phyloP scores from a whole-genome alignment of 2,797 vertebrate genomes.

The Onychomys torridus region DNA sequence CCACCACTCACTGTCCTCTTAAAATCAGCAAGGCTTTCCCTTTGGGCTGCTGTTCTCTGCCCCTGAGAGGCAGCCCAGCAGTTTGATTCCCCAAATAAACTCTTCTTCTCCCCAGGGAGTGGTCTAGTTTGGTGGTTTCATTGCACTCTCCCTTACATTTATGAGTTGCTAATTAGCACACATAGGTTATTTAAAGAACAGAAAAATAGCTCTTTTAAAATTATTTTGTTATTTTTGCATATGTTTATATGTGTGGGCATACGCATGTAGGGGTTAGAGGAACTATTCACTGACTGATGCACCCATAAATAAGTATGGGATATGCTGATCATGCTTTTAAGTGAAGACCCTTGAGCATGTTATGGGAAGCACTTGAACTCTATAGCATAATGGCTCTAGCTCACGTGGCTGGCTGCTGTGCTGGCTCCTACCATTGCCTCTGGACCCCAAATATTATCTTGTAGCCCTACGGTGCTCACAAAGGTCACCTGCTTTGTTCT shows the following conservation, averaged over 20 bases:
- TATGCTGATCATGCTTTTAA: background rate
- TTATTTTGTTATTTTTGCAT: background rate
- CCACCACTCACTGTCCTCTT: background rate
- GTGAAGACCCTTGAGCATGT: background rate
- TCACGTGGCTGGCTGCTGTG: background rate
- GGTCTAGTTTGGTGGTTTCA: background rate
- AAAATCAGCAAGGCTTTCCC: background rate
- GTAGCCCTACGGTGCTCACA: background rate
- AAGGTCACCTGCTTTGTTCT: background rate
- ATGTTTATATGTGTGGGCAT: background rate
- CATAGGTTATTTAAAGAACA: constrained; percentile 84
- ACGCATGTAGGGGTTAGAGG: background rate
- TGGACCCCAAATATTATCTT: background rate
- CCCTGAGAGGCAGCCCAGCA: background rate
- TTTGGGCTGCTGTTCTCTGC: background rate
- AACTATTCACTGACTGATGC: background rate
- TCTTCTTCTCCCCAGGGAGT: background rate
- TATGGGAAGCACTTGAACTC: background rate
- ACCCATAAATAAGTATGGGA: background rate
- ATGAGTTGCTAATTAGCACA: constrained; percentile 84
- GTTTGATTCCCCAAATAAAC: background rate
- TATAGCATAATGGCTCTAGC: background rate
- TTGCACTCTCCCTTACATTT: background rate
- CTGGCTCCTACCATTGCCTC: background rate
- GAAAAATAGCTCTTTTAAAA: constrained; percentile 85